A percentile compares a stretch with the other conserved stretches of the same genome.
Conservation (phyloP, 2,113 vertebrate species). For the Anolis sagrei region DNA sequence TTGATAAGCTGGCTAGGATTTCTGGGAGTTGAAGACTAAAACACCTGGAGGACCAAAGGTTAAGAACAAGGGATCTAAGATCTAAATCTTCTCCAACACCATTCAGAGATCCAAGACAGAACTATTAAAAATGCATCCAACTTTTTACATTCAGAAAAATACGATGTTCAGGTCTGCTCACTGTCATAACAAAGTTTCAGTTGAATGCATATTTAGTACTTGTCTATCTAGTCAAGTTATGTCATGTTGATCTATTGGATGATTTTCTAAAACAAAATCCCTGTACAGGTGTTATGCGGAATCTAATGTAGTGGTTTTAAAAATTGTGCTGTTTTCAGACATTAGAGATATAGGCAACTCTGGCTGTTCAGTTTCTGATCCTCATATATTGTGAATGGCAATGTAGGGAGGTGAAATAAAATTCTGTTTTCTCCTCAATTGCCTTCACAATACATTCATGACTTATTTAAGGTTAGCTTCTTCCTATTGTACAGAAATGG, state of each 20-base stretch:
- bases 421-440: neutral
- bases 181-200: neutral
- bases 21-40: too few relatives aligned
- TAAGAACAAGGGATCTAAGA: too few relatives aligned
- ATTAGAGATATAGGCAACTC: neutral
- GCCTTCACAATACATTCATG: neutral
- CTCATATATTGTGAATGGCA: neutral
- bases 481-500: neutral
- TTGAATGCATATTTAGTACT: neutral
- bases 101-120: too few relatives aligned
- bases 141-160: neutral
- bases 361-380: neutral
- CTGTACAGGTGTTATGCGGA: neutral
- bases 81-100: too few relatives aligned
- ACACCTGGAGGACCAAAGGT: too few relatives aligned
- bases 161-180: neutral
- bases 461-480: neutral
- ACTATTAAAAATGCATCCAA: neutral
- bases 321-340: neutral
- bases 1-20: too few relatives aligned
- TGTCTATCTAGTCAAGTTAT: neutral
- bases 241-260: neutral
- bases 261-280: neutral
- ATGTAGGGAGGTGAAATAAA: neutral
- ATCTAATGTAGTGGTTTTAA: neutral